Evolutionary conservation across 2,888 invertebrate species (phyloP).

Genomic region (Cantharis nigra): DNA sequence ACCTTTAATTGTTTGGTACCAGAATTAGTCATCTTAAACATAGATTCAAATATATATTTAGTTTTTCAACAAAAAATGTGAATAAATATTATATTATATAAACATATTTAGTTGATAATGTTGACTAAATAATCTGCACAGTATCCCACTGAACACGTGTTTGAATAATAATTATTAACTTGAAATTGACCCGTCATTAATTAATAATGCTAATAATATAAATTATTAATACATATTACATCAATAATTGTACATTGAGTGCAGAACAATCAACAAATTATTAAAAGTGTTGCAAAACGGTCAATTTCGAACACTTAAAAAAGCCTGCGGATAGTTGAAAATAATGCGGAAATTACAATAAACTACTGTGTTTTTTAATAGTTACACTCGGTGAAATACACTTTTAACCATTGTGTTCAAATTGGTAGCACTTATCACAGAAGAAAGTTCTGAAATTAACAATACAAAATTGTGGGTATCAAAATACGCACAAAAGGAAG

Average conservation of each 20-base stretch:
- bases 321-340: background rate
- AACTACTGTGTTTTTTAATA: background rate
- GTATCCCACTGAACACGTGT: too few relatives aligned
- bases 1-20: background rate
- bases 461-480: background rate
- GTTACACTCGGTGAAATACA: background rate
- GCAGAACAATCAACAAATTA: too few relatives aligned
- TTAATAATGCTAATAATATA: too few relatives aligned
- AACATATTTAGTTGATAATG: too few relatives aligned
- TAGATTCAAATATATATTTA: background rate
- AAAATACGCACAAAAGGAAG: background rate
- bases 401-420: background rate
- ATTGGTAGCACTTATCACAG: background rate
- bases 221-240: too few relatives aligned
- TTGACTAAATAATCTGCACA: too few relatives aligned
- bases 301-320: background rate
- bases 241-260: too few relatives aligned
- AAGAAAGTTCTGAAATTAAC: background rate
- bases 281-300: too few relatives aligned
- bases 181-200: too few relatives aligned
- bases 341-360: background rate
- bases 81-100: too few relatives aligned
- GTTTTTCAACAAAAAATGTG: too few relatives aligned
- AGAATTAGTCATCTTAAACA: background rate
- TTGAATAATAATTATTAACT: too few relatives aligned